Base-by-base conservation (phyloP, 2,113 vertebrate species). In the Mohoua ochrocephala region DNA sequence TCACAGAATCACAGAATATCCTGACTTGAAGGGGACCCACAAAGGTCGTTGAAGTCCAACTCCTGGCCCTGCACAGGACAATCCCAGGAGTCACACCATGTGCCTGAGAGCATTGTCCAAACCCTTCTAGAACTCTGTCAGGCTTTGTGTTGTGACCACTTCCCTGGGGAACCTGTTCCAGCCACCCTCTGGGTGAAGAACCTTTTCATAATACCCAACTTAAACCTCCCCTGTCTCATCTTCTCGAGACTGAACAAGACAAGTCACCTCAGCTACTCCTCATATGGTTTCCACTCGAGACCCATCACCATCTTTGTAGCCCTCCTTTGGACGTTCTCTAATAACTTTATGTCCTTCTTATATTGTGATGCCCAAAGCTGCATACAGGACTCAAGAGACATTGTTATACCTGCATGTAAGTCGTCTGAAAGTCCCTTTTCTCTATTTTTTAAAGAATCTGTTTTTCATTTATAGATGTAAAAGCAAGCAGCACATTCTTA, bases 131-230 rank as follows among this genome's bases (percentile, higher is more conserved):
- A 47, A 31, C 6, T 54, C 45, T 76, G 30, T 13, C 21, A 61
- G 70, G 14, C 9, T 60, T 47, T 6, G 21, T 30, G 30, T 4
- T 68, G n/a, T 13, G 20, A 31, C 16, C 39, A n/a, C 33, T 82
- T 21, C 16, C 10, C 30, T 27, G 24, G 39, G 7, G 6, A 33
- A 8, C 4, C 6, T 44, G 15, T 61, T 47, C 11, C 24, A 54
- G 26, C 9, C 13, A 68, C 17, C 2, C 21, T 75, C 47, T 27
- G n/a, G 17, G 6, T n/a, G 39, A 61, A 19, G 28, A 83, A 31
- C 3, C 1, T 60, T 45, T 60, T 27, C 1, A 0, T n/a, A 41
- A 53, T 26, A 68, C 22, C 5, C 21, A 13, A 2, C n/a, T n/a
- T 41, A 41, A 39, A 53, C 20, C 16, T 75, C 9, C 16, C 9